phyloP scores from a whole-genome alignment of 2,797 vertebrate species.

The Labroides dimidiatus region DNA sequence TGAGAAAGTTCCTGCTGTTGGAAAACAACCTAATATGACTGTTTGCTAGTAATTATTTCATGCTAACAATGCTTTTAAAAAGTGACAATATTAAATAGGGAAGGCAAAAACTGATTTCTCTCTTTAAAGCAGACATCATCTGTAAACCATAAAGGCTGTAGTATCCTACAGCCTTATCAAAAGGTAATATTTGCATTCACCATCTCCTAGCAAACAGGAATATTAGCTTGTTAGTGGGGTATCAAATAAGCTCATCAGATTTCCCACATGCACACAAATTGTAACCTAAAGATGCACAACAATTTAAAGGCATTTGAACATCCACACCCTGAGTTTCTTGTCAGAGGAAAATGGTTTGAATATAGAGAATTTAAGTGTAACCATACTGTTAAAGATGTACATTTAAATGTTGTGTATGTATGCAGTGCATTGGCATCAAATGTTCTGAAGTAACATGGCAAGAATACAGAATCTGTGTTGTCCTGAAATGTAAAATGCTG shows the following conservation, averaged over 20 bases:
- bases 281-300: background rate
- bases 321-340: background rate
- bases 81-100: no score
- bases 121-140: no score
- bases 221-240: no score
- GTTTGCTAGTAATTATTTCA: no score
- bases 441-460: conserved; percentile 20
- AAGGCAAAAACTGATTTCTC: no score
- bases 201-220: no score
- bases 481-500: conserved; percentile 64
- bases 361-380: conserved; percentile 9
- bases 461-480: conserved; percentile 64
- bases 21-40: no score
- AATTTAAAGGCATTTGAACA: background rate
- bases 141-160: no score
- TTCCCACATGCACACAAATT: background rate
- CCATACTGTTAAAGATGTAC: conserved; percentile 16
- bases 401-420: background rate
- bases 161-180: no score
- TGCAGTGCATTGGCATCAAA: conserved; percentile 48
- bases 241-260: background rate
- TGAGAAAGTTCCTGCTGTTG: no score
- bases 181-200: no score
- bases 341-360: background rate
- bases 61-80: no score